Evolutionary conservation across 2,888 invertebrate species (phyloP).

Genomic region (Agriopis marginaria): DNA sequence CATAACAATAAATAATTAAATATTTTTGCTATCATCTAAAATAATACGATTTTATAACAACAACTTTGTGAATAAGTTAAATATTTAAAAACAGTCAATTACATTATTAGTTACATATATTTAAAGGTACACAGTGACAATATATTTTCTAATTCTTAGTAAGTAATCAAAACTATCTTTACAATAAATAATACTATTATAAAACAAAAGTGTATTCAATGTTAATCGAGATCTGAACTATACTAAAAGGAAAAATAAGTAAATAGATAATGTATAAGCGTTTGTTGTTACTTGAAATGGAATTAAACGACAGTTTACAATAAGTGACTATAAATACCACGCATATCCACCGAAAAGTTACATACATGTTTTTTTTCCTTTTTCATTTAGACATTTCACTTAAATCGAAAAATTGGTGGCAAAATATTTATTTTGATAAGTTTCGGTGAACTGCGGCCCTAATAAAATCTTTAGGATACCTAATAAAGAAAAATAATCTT

Average conservation of each 20-base stretch:
- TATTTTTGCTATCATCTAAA: constrained; percentile 32
- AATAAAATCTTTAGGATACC: constrained; percentile 30
- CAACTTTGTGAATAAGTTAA: constrained; percentile 37
- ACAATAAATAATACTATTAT: constrained; percentile 24
- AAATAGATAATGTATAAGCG: constrained; percentile 3
- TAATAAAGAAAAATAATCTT: constrained; percentile 18
- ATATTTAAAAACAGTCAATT: constrained; percentile 41
- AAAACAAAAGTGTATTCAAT: constrained; percentile 2
- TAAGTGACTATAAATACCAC: not conserved
- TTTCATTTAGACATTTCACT: not conserved
- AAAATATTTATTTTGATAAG: not conserved
- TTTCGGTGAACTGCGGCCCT: not conserved
- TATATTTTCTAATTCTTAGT: constrained; percentile 36
- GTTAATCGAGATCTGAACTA: constrained; percentile 12
- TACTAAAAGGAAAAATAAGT: not conserved
- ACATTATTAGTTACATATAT: constrained; percentile 31
- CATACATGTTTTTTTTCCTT: not conserved
- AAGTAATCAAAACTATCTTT: constrained; percentile 37
- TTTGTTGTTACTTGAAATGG: constrained; percentile 7
- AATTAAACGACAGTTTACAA: constrained; percentile 1
- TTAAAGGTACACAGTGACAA: constrained; percentile 49
- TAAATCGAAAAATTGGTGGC: not conserved
- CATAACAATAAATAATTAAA: constrained; percentile 44
- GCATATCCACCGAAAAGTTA: not conserved
- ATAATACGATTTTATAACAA: constrained; percentile 38